Conservation (phyloP, 2,888 invertebrate genomes). For the Liopterus haemorrhoidalis region DNA sequence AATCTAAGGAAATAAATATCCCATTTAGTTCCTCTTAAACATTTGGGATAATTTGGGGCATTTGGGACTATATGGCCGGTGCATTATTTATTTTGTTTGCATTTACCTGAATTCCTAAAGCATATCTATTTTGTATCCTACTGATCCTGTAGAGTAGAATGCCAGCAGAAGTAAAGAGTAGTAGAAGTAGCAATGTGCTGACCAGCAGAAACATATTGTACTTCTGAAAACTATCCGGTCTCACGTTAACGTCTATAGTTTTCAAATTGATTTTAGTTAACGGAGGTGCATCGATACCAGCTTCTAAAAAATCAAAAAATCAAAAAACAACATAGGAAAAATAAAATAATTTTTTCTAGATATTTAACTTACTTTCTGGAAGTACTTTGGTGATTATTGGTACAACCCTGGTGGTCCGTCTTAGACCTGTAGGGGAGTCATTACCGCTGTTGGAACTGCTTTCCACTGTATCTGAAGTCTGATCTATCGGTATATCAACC, state of each 20-base stretch:
- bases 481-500: too few species aligned
- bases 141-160: conserved; percentile 54
- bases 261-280: conserved; percentile 2
- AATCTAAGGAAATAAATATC: too few species aligned
- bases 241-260: neutral
- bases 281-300: neutral
- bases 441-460: conserved; percentile 54
- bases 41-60: too few species aligned
- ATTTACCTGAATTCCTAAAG: conserved; percentile 45
- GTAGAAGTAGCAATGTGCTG: conserved; percentile 51
- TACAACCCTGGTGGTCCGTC: neutral
- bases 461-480: conserved; percentile 48
- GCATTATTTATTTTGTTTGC: neutral
- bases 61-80: too few species aligned
- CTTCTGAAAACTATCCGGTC: conserved; percentile 32
- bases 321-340: too few species aligned
- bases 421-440: conserved; percentile 40
- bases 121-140: conserved; percentile 43
- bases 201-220: conserved; percentile 51
- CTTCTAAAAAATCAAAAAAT: neutral
- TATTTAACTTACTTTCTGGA: conserved; percentile 9
- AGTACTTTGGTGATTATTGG: conserved; percentile 7
- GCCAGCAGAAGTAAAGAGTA: conserved; percentile 54
- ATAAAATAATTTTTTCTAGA: too few species aligned
- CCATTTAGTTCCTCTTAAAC: too few species aligned